Evolutionary conservation across 1,140 invertebrate genomes (phyloP), one percentile per base, ranked within the genome.

Genomic region (Lepidostoma basale): DNA sequence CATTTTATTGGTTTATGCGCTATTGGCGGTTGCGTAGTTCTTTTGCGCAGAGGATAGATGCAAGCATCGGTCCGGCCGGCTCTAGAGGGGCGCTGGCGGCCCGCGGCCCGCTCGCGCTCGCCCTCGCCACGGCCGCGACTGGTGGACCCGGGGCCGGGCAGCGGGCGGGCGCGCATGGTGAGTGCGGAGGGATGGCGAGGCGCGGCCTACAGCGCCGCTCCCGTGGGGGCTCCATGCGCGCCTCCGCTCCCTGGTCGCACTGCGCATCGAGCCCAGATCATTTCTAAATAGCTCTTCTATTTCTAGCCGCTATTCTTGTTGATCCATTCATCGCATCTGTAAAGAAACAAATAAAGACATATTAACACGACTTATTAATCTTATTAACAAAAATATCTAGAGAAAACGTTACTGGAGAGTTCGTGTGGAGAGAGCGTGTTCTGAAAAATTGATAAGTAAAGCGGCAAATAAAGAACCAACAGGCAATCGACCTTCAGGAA

Each of bases 21-120:
- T 39, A 36, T 56, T 36, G 52, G 30, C 10, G 52, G 52, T 12
- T 39, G 26, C 18, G 28, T 56, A 28, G 52, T 56, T 36, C 52
- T 16, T 12, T 56, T 56, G 52, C 20, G 36, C 36, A 14, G 14
- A 2, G 52, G 22, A 22, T 56, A 18, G 36, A 56, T 56, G 30
- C 22, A 30, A 18, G 28, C 18, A 12, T 56, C 36, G 9, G 30
- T 22, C 30, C 26, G 14, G 22, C 26, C 5, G 3, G 28, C 16
- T 56, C 20, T 56, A 36, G 52, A 22, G n/a, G 36, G 0, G 36
- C 36, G 58, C 58, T 42, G 36, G 25, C 25, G 25, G 30, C 12
- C 12, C 12, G 30, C 30, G 12, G 6, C 30, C 12, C 12, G 30
- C 30, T 33, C 12, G 5, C 12, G 30, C 30, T 12, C 30, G 12